Percentiles rank a stretch among this genome's conserved stretches.
phyloP scores from a whole-genome alignment of 2,888 invertebrate genomes.

The Tribolium freemani region DNA sequence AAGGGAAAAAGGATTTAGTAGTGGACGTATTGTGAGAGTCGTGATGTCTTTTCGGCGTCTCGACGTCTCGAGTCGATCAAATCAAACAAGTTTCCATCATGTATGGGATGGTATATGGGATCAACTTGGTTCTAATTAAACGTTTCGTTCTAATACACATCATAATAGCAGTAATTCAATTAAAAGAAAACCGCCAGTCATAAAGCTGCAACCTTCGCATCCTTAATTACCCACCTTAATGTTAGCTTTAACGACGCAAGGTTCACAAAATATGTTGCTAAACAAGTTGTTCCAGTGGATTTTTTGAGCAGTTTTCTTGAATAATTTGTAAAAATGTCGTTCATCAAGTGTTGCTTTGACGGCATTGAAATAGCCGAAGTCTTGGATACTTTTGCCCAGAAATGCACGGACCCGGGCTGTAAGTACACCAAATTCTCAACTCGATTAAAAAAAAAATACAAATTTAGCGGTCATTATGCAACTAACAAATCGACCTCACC shows the following conservation, averaged over 20 bases:
- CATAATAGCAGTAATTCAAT: constrained; percentile 4
- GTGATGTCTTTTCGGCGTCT: constrained; percentile 25
- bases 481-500: background rate
- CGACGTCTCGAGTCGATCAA: constrained; percentile 19
- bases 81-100: background rate
- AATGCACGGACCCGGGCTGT: constrained; percentile 88
- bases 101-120: background rate
- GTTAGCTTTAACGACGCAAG: background rate
- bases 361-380: constrained; percentile 81
- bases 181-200: constrained; percentile 17
- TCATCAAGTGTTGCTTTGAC: constrained; percentile 86
- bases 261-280: background rate
- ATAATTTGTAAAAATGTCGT: constrained; percentile 70
- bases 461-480: background rate
- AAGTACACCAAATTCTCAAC: constrained; percentile 69
- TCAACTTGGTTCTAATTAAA: background rate
- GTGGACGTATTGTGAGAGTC: constrained; percentile 20
- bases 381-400: constrained; percentile 81
- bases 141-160: constrained; percentile 7
- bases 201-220: constrained; percentile 15
- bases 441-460: background rate
- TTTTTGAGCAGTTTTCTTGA: background rate
- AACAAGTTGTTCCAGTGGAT: background rate
- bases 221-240: constrained; percentile 7
- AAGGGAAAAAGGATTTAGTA: constrained; percentile 18